Conservation (phyloP, 1,140 invertebrate genomes). For the Tachypleus tridentatus region DNA sequence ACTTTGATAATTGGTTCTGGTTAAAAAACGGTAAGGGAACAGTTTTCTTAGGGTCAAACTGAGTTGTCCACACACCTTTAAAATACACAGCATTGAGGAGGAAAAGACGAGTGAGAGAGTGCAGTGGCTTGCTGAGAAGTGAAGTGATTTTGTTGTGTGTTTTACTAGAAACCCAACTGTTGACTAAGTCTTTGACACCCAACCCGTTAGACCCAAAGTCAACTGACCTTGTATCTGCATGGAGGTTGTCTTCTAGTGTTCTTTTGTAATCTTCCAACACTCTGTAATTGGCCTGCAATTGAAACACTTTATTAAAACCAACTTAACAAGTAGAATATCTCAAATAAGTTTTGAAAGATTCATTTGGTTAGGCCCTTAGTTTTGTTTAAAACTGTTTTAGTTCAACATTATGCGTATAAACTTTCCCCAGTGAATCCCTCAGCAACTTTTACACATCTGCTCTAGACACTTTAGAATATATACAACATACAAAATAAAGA, state of each 20-base stretch:
- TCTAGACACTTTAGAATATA: conserved; percentile 12
- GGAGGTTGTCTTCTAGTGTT: background rate
- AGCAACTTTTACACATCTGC: background rate
- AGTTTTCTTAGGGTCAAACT: conserved; percentile 46
- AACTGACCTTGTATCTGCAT: conserved; percentile 1
- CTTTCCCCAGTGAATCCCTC: no score
- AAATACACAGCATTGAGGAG: conserved; percentile 69
- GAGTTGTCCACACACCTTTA: conserved; percentile 57
- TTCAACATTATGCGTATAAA: no score
- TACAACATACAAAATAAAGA: conserved; percentile 3
- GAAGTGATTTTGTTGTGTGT: conserved; percentile 50
- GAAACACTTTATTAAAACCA: conserved; percentile 19
- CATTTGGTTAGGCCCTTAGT: no score
- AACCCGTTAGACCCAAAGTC: conserved; percentile 39
- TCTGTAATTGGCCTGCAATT: conserved; percentile 11
- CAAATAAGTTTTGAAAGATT: no score
- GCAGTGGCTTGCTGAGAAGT: conserved; percentile 40
- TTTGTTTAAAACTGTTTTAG: no score
- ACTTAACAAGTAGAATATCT: conserved; percentile 7
- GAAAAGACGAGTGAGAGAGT: conserved; percentile 44
- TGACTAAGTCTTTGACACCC: conserved; percentile 41
- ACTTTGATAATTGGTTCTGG: conserved; percentile 31
- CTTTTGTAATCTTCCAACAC: conserved; percentile 25
- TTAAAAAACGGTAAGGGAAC: conserved; percentile 30
- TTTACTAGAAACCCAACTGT: conserved; percentile 50